Evolutionary conservation across 2,113 vertebrate genomes (phyloP).

Genomic region (Engraulis encrasicolus): DNA sequence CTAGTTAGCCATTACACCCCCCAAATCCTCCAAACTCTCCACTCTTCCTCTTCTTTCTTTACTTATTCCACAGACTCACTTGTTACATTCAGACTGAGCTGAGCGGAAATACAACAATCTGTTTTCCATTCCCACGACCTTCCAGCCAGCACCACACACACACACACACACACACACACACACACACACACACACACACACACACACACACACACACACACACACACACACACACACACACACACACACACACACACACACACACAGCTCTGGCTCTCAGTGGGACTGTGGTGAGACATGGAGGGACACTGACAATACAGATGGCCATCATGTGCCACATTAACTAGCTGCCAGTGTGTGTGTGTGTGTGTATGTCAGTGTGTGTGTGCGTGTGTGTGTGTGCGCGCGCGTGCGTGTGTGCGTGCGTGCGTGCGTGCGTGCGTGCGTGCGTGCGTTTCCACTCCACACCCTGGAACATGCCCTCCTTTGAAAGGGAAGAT

Average conservation of each 20-base stretch:
- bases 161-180: no score
- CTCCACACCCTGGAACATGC: no score
- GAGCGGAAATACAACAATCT: not conserved
- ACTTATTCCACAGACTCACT: not conserved
- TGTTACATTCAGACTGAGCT: not conserved
- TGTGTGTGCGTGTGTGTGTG: no score
- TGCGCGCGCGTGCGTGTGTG: not conserved
- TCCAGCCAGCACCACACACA: not conserved
- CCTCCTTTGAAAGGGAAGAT: no score
- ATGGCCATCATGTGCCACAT: not conserved
- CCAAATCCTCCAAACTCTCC: not conserved
- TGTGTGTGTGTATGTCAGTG: no score
- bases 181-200: no score
- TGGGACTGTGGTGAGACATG: not conserved
- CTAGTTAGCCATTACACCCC: not conserved
- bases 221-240: no score
- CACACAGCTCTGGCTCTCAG: not conserved
- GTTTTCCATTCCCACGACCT: conserved; percentile 14
- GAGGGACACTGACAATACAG: not conserved
- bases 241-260: no score
- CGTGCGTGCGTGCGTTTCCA: no score
- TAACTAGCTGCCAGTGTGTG: not conserved
- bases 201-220: no score
- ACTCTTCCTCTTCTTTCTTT: not conserved
- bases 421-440: no score